Percentiles rank a stretch among this genome's conserved stretches.
phyloP scores from a whole-genome alignment of 2,797 vertebrate genomes.

The Halcyon badia region DNA sequence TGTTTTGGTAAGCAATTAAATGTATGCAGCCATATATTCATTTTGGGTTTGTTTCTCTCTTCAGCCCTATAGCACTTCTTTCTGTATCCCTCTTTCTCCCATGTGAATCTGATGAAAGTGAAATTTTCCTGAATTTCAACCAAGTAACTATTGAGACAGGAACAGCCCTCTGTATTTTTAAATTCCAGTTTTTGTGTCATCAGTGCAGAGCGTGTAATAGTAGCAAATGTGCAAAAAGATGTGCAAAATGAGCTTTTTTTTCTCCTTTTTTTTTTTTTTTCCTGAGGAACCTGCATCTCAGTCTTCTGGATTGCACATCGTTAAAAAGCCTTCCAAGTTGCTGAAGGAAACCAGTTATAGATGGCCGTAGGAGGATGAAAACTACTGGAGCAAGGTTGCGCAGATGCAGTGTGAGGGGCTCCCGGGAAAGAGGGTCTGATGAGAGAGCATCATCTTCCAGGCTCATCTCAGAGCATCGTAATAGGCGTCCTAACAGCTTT shows the following conservation, averaged over 20 bases:
- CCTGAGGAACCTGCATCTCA: neutral
- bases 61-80: neutral
- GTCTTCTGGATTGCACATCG: neutral
- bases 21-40: neutral
- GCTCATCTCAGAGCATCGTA: neutral
- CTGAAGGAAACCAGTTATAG: neutral
- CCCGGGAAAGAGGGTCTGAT: neutral
- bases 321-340: neutral
- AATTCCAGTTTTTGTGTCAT: neutral
- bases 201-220: neutral
- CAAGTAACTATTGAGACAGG: neutral
- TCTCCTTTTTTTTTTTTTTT: neutral
- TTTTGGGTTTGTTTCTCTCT: neutral
- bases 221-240: neutral
- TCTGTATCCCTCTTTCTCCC: neutral
- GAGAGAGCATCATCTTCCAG: neutral
- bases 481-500: neutral
- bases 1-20: neutral
- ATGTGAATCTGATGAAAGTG: neutral
- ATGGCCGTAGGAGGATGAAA: neutral
- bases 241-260: neutral
- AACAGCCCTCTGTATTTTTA: neutral
- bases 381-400: neutral
- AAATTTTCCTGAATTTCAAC: neutral
- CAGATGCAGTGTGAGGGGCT: neutral